Percentiles rank a stretch among this genome's conserved stretches.
Evolutionary conservation across 2,797 vertebrate genomes (phyloP).

Genomic region (Phylloscopus collybita): DNA sequence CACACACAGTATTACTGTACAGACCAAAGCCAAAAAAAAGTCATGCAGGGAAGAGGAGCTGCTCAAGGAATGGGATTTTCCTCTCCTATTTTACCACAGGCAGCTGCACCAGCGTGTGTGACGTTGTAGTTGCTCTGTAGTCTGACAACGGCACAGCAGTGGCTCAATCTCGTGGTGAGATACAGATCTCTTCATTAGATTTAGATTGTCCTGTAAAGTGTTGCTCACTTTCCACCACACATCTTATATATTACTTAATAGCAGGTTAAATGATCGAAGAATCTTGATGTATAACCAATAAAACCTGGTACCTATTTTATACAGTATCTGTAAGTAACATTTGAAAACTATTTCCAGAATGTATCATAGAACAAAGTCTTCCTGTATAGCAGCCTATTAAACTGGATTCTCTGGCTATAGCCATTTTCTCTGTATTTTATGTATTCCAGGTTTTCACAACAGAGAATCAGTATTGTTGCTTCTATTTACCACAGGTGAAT

Average conservation of each 20-base stretch:
- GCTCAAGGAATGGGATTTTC: constrained; percentile 64
- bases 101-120: constrained; percentile 48
- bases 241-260: constrained; percentile 60
- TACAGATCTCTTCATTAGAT: constrained; percentile 43
- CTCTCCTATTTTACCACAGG: constrained; percentile 11
- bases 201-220: constrained; percentile 63
- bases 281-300: constrained; percentile 69
- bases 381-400: constrained; percentile 69
- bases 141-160: constrained; percentile 52
- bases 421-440: constrained; percentile 48
- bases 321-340: constrained; percentile 68
- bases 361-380: constrained; percentile 71
- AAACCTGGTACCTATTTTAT: constrained; percentile 75
- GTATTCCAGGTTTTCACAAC: constrained; percentile 18
- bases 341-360: constrained; percentile 69
- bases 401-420: constrained; percentile 65
- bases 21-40: constrained; percentile 70
- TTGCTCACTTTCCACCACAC: constrained; percentile 41
- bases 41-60: constrained; percentile 61
- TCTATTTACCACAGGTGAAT: constrained; percentile 1
- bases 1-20: constrained; percentile 69
- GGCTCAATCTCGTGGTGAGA: constrained; percentile 54
- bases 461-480: background rate
- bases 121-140: constrained; percentile 62
- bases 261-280: constrained; percentile 35